Percentiles rank a stretch among this genome's conserved stretches.
Evolutionary conservation across 2,888 invertebrate species (phyloP).

Genomic region (Acanthosepion pharaonis): DNA sequence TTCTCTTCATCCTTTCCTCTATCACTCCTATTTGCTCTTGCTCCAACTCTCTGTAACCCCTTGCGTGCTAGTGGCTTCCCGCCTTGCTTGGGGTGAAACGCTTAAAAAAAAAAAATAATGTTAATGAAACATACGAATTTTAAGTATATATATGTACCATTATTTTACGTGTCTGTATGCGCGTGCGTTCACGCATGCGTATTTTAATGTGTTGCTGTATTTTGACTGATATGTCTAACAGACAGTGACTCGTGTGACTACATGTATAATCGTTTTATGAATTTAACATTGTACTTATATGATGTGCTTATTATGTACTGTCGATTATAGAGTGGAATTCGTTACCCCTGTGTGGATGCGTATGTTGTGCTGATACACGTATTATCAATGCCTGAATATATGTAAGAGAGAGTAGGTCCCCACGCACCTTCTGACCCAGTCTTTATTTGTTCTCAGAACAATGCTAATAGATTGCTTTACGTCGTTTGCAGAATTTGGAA

Average conservation of each 20-base stretch:
- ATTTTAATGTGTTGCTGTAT: not conserved
- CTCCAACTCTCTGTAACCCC: too few relatives aligned
- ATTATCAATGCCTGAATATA: not conserved
- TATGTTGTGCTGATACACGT: not conserved
- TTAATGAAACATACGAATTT: too few relatives aligned
- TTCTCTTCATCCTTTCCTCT: too few relatives aligned
- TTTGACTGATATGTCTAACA: not conserved
- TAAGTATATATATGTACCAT: too few relatives aligned
- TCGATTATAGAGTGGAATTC: not conserved
- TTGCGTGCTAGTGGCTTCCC: too few relatives aligned
- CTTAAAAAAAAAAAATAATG: too few relatives aligned
- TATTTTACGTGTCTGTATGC: too few relatives aligned
- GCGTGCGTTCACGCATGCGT: too few relatives aligned
- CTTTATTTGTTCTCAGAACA: conserved; percentile 17
- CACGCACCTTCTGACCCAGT: conserved; percentile 1
- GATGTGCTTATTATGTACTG: not conserved
- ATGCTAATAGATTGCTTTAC: conserved; percentile 8
- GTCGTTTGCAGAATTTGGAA: not conserved
- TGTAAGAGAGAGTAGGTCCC: not conserved
- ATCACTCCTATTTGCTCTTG: too few relatives aligned
- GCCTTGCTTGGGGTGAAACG: too few relatives aligned
- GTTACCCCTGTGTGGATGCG: not conserved
- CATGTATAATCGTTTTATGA: not conserved
- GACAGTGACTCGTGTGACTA: not conserved
- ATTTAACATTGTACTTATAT: not conserved